Conservation (phyloP, 2,888 invertebrate genomes). For the Eustalomyia histrio region DNA sequence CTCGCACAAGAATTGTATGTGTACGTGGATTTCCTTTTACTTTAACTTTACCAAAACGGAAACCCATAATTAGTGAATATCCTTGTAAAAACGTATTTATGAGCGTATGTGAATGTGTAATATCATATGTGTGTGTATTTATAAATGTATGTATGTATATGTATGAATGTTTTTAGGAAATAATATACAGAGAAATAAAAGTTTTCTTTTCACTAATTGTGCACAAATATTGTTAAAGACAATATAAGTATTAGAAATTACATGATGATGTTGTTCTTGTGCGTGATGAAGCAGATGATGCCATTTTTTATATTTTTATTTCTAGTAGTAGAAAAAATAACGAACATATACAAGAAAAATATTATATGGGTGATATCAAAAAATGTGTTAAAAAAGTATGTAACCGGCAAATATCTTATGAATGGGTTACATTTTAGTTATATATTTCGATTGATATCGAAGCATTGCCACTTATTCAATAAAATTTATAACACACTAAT, state of each 20-base stretch:
- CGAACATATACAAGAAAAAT: slow-evolving; percentile 19
- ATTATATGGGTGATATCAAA: background rate
- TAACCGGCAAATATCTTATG: too few species aligned
- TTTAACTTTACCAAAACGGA: slow-evolving; percentile 51
- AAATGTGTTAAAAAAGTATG: too few species aligned
- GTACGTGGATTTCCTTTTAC: slow-evolving; percentile 49
- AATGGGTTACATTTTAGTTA: too few species aligned
- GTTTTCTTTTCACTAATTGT: slow-evolving; percentile 64
- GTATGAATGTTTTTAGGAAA: slow-evolving; percentile 21
- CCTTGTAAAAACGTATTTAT: slow-evolving; percentile 54
- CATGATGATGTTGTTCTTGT: slow-evolving; percentile 55
- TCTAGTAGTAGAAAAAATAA: background rate
- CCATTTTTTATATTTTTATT: slow-evolving; percentile 18
- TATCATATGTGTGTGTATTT: background rate
- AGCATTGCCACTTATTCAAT: too few species aligned
- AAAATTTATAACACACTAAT: too few species aligned
- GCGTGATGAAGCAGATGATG: slow-evolving; percentile 63
- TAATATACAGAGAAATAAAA: slow-evolving; percentile 55
- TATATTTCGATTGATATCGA: too few species aligned
- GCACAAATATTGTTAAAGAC: slow-evolving; percentile 64
- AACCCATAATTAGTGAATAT: slow-evolving; percentile 63
- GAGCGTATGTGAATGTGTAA: slow-evolving; percentile 17
- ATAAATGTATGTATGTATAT: background rate
- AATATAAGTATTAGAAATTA: slow-evolving; percentile 63
- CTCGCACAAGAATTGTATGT: slow-evolving; percentile 9